A percentile compares a stretch with the other conserved stretches of the same genome.
These are phyloP conservation scores for Drosophila kanapiae DNA, from an alignment of 1,140 invertebrate genomes.

Conservation along the genomic window DNA sequence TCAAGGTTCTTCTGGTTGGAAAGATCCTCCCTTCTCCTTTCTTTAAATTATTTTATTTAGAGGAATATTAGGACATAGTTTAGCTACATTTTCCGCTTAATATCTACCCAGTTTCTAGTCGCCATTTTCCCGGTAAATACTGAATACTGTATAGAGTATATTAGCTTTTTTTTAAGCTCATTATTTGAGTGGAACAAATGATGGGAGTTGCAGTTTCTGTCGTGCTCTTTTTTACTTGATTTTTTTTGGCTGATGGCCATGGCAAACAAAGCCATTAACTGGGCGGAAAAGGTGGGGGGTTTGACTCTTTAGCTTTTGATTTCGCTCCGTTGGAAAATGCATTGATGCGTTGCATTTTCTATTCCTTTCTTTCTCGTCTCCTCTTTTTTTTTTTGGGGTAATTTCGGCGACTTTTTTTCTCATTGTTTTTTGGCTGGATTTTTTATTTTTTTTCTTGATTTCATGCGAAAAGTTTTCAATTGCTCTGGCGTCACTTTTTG, in stretches of 20 bases:
- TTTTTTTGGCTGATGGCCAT: slow-evolving; percentile 69
- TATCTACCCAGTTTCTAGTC: too few species aligned
- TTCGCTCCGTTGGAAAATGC: slow-evolving; percentile 53
- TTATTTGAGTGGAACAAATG: slow-evolving; percentile 57
- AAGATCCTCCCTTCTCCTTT: too few species aligned
- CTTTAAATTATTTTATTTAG: too few species aligned
- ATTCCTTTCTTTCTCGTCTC: slow-evolving; percentile 26
- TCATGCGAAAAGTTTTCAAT: slow-evolving; percentile 84
- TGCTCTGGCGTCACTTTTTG: slow-evolving; percentile 84
- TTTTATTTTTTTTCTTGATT: slow-evolving; percentile 23
- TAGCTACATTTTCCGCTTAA: background rate
- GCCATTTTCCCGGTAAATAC: background rate
- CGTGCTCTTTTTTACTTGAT: slow-evolving; percentile 5
- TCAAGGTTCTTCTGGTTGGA: too few species aligned
- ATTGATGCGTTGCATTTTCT: slow-evolving; percentile 78
- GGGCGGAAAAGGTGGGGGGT: slow-evolving; percentile 41
- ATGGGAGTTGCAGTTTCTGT: slow-evolving; percentile 44
- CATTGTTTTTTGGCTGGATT: slow-evolving; percentile 25
- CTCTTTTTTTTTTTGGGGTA: slow-evolving; percentile 17
- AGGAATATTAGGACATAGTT: background rate
- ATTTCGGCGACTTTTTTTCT: slow-evolving; percentile 55
- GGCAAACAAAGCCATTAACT: slow-evolving; percentile 80
- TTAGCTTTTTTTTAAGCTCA: slow-evolving; percentile 29
- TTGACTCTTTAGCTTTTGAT: slow-evolving; percentile 65
- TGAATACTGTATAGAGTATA: background rate